These are phyloP conservation scores for Drosophila pegasa DNA, from an alignment of 2,888 invertebrate genomes.

Conservation along the genomic window DNA sequence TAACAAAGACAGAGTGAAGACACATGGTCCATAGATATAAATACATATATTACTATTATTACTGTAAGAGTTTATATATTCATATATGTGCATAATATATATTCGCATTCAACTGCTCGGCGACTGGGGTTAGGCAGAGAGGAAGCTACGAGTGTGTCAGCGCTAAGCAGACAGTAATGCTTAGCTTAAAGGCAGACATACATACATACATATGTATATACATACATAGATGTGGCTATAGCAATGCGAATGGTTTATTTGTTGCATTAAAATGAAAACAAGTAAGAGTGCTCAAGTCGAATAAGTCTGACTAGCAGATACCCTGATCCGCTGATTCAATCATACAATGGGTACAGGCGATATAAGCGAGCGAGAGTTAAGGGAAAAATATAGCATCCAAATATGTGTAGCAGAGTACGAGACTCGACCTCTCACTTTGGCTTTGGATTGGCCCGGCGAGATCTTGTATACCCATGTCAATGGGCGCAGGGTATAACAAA, in stretches of 20 bases:
- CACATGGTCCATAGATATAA: conserved; percentile 3
- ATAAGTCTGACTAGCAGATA: background rate
- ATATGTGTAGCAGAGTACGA: background rate
- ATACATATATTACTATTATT: background rate
- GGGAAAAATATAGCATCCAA: background rate
- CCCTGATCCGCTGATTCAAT: background rate
- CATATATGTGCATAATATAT: background rate
- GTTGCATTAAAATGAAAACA: conserved; percentile 30
- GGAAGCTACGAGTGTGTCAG: background rate
- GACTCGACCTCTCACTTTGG: background rate
- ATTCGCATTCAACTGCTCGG: conserved; percentile 7
- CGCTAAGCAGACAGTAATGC: conserved; percentile 2
- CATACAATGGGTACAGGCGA: background rate
- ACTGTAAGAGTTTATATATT: background rate
- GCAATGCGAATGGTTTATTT: conserved; percentile 16
- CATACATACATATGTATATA: background rate
- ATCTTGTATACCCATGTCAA: background rate
- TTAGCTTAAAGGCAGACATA: conserved; percentile 1
- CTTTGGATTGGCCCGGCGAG: too few species aligned
- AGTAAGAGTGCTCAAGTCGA: background rate
- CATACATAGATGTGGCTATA: conserved; percentile 4
- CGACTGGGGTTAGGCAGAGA: background rate
- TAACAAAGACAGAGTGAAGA: background rate
- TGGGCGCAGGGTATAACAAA: conserved; percentile 24
- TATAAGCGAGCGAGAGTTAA: background rate